These are phyloP conservation scores for Todiramphus saurophagus DNA, from an alignment of 2,113 vertebrate species.

Conservation along the genomic window DNA sequence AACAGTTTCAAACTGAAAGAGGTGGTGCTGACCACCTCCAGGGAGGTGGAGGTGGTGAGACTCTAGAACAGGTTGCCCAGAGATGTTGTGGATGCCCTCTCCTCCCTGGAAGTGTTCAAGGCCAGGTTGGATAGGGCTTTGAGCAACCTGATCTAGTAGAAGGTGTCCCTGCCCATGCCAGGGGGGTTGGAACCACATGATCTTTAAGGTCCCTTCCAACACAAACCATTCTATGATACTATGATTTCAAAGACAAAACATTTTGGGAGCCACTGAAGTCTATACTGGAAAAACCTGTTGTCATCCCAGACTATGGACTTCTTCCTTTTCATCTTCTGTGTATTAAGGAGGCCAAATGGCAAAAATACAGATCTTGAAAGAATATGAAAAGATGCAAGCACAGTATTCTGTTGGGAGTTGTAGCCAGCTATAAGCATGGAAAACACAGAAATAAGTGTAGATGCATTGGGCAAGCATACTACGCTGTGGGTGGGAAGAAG, in stretches of 20 bases:
- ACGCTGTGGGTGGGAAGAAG: background rate
- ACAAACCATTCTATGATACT: background rate
- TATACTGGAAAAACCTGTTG: background rate
- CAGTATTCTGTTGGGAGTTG: background rate
- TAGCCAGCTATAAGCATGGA: background rate
- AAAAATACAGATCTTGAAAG: background rate
- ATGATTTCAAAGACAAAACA: background rate
- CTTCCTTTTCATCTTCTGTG: background rate
- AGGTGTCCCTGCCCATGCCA: background rate
- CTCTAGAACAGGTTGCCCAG: background rate
- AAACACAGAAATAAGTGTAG: background rate
- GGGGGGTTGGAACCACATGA: background rate
- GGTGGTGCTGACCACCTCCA: no score
- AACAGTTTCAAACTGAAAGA: background rate
- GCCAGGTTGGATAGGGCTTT: background rate
- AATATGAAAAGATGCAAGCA: background rate
- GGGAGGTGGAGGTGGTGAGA: background rate
- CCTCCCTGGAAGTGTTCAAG: background rate
- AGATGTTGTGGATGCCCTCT: background rate
- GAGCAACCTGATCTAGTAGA: background rate
- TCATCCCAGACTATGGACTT: background rate
- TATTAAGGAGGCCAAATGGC: background rate
- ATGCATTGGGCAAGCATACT: background rate
- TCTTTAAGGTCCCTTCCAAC: background rate
- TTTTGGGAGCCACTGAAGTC: background rate